Evolutionary conservation across 2,113 vertebrate species (phyloP).

Genomic region (Eubucco bourcierii): DNA sequence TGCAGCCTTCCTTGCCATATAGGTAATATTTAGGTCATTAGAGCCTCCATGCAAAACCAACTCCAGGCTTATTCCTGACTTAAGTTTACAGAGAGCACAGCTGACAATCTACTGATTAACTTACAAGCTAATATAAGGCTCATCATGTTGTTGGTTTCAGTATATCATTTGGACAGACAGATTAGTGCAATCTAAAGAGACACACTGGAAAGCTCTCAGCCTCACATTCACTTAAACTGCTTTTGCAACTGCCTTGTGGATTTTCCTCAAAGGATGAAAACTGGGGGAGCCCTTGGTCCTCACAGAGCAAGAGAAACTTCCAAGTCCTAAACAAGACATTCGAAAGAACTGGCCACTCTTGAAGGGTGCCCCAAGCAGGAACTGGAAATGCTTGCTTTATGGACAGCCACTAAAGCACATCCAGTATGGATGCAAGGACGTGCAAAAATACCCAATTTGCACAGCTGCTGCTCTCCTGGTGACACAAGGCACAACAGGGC

Average conservation of each 20-base stretch:
- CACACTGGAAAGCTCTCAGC: neutral
- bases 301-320: neutral
- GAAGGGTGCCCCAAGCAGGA: neutral
- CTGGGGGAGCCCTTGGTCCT: neutral
- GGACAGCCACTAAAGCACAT: neutral
- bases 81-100: neutral
- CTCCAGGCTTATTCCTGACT: constrained; percentile 1
- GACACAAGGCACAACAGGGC: neutral
- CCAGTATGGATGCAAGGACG: neutral
- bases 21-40: neutral
- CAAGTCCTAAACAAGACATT: neutral
- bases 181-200: neutral
- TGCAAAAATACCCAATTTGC: neutral
- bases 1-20: neutral
- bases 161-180: neutral
- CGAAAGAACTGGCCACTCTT: neutral
- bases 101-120: constrained; percentile 1
- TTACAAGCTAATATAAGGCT: neutral
- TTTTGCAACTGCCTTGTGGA: neutral
- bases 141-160: neutral
- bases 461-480: neutral
- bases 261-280: neutral
- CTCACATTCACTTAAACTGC: neutral
- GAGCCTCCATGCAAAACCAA: constrained; percentile 1
- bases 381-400: neutral